Conservation (phyloP, 1,140 invertebrate species). For the Aphelinus certus region DNA sequence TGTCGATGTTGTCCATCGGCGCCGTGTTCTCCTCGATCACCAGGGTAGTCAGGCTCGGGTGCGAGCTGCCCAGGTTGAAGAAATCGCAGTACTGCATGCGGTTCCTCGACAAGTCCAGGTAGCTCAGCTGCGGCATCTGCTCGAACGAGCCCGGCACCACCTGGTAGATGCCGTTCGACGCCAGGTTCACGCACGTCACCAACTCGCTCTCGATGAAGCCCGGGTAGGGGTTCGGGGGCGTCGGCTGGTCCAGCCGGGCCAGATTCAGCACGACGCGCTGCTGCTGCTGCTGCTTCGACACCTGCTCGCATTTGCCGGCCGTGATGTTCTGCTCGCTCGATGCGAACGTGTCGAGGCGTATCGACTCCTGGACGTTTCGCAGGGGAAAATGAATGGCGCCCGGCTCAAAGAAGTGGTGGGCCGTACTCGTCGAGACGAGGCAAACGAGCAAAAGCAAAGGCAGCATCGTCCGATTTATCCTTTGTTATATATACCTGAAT, state of each 20-base stretch:
- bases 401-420: slow-evolving; percentile 20
- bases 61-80: slow-evolving; percentile 44
- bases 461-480: not conserved
- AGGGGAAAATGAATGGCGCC: slow-evolving; percentile 44
- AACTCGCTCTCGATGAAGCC: slow-evolving; percentile 47
- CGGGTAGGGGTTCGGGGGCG: slow-evolving; percentile 44
- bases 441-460: not conserved
- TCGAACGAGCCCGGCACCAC: slow-evolving; percentile 50
- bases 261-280: slow-evolving; percentile 49
- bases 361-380: slow-evolving; percentile 42
- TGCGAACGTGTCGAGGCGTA: slow-evolving; percentile 28
- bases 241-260: slow-evolving; percentile 39
- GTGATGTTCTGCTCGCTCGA: slow-evolving; percentile 36
- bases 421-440: not conserved
- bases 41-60: slow-evolving; percentile 43
- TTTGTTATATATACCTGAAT: too few species aligned
- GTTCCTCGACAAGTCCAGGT: slow-evolving; percentile 55
- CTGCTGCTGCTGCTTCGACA: slow-evolving; percentile 41
- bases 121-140: slow-evolving; percentile 45
- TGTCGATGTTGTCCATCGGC: slow-evolving; percentile 25
- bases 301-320: slow-evolving; percentile 52
- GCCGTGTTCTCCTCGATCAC: slow-evolving; percentile 53
- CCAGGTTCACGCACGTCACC: slow-evolving; percentile 51
- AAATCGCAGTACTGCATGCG: slow-evolving; percentile 47
- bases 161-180: slow-evolving; percentile 51